Conservation (phyloP, 2,888 invertebrate genomes). For the Orthosia incerta region DNA sequence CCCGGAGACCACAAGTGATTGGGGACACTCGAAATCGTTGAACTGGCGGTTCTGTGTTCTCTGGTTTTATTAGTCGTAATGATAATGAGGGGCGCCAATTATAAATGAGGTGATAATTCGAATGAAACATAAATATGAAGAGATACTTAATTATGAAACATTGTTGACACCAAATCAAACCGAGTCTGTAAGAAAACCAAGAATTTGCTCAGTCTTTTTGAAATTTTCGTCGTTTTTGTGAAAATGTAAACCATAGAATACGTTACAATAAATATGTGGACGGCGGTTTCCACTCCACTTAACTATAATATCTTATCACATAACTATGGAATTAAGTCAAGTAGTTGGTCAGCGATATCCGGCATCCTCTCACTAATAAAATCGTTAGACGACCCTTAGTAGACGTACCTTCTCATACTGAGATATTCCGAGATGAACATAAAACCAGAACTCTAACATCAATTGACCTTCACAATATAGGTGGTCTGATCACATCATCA, state of each 20-base stretch:
- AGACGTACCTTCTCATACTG: background rate
- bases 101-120: background rate
- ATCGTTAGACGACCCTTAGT: background rate
- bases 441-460: background rate
- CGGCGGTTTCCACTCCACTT: no score
- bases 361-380: background rate
- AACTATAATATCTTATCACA: background rate
- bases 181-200: no score
- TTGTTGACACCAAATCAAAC: no score
- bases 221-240: no score
- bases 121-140: no score
- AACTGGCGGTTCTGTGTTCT: constrained; percentile 22
- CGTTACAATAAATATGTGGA: no score
- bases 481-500: constrained; percentile 32
- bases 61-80: constrained; percentile 18
- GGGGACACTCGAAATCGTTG: constrained; percentile 19
- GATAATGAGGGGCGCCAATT: constrained; percentile 18
- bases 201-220: no score
- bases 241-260: no score
- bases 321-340: constrained; percentile 11
- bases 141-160: no score
- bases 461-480: constrained; percentile 33
- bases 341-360: background rate
- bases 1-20: constrained; percentile 41
- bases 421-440: background rate